Base-by-base conservation (phyloP, 2,797 vertebrate genomes). In the Esox masquinongy region DNA sequence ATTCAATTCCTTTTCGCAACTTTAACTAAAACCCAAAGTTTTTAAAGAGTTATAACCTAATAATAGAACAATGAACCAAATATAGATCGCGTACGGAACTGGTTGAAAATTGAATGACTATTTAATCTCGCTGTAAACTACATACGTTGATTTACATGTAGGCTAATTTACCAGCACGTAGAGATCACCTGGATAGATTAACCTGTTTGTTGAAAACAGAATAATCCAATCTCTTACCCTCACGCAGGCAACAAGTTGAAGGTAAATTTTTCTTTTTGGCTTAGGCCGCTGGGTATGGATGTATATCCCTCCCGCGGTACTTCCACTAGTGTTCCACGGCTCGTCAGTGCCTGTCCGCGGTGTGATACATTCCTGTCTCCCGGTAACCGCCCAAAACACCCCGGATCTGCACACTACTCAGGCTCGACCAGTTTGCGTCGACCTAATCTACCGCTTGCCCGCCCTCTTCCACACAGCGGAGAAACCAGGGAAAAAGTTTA, bases 401-500 rank as follows among this genome's bases (percentile, higher is more conserved):
- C 26, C 4, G 26, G 7, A 64, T 15, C 24, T 83, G 59, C 79
- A 76, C 79, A 36, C 29, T 49, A 17, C 63, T 71, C 76, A 47
- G 36, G 78, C 83, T 84, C 76, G 79, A 79, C 68, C 75, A 75
- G 74, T 56, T 15, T 17, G 11, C 26, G 3, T 26, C 61, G 15
- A n/a, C 26, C 26, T 8, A 29, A 26, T 14, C 61, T 16, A 34
- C 79, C 7, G 75, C 83, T 78, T 5, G 68, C 71, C 74, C 82
- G 67, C 71, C 85, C 75, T 34, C 36, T 63, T 36, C 72, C 7
- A 22, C 24, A 39, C 59, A 72, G 68, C 68, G 12, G 53, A 78
- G 67, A 39, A 43, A 43, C 15, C 80, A 76, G 86, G 89, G 88
- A 90, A 88, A 84, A 22, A 76, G 61, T 15, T 17, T 66, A 56